These are phyloP conservation scores for Cheiracanthium punctorium DNA, from an alignment of 2,888 invertebrate species.

Conservation along the genomic window DNA sequence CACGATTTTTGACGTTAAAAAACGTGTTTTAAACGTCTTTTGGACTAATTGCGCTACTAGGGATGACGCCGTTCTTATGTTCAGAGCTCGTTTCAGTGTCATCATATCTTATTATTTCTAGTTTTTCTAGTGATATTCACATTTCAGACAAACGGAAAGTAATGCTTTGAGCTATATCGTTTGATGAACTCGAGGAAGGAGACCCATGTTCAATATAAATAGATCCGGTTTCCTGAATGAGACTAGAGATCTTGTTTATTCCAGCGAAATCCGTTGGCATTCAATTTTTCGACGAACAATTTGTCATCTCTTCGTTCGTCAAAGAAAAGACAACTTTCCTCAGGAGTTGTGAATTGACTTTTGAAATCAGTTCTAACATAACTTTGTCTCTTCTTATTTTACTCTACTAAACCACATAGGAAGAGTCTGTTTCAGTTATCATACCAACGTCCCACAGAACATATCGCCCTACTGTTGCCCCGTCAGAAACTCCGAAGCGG, in stretches of 20 bases:
- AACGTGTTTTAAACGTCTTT: too few relatives aligned
- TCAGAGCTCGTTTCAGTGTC: too few relatives aligned
- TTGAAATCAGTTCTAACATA: not conserved
- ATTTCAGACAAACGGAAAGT: too few relatives aligned
- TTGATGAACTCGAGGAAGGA: too few relatives aligned
- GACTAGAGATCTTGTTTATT: conserved; percentile 1
- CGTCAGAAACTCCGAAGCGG: not conserved
- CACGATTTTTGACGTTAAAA: too few relatives aligned
- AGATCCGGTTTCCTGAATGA: not conserved
- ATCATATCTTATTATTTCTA: too few relatives aligned
- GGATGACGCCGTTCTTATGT: too few relatives aligned
- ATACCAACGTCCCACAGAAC: not conserved
- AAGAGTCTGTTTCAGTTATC: conserved; percentile 6
- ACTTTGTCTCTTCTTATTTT: not conserved
- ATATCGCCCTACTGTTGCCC: conserved; percentile 9
- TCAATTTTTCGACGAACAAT: conserved; percentile 11
- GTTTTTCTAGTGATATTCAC: too few relatives aligned
- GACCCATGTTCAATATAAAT: not conserved
- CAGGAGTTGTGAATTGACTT: conserved; percentile 15
- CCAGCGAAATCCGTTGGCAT: conserved; percentile 10
- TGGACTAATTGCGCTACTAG: too few relatives aligned
- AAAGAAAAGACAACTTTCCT: not conserved
- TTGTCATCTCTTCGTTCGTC: conserved; percentile 6
- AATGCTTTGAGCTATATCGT: too few relatives aligned
- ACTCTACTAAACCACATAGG: conserved; percentile 11